Evolutionary conservation across 2,888 invertebrate genomes (phyloP).

Genomic region (Poecilobothrus nobilitatus): DNA sequence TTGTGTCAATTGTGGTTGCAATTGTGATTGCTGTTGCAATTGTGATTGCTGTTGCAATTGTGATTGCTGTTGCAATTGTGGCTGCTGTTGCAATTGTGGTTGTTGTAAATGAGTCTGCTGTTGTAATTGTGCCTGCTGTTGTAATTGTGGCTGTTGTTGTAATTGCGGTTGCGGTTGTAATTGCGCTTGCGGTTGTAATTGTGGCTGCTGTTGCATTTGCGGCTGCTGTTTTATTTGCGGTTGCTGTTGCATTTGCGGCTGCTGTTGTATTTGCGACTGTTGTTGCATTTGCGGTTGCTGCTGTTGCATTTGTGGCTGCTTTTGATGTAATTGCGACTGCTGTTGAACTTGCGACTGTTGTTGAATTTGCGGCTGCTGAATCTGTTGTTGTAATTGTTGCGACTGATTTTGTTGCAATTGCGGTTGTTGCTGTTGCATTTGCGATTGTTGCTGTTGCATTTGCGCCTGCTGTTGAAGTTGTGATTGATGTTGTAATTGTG

Average conservation of each 20-base stretch:
- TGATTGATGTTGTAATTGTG: neutral
- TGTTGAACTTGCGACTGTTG: conserved; percentile 16
- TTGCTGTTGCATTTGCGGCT: conserved; percentile 22
- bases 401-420: conserved; percentile 22
- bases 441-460: neutral
- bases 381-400: conserved; percentile 19
- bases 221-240: conserved; percentile 11
- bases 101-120: conserved; percentile 34
- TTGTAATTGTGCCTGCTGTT: conserved; percentile 25
- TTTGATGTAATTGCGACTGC: conserved; percentile 11
- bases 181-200: conserved; percentile 26
- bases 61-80: conserved; percentile 25
- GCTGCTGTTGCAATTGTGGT: neutral
- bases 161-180: conserved; percentile 23
- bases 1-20: conserved; percentile 13
- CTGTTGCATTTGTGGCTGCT: neutral
- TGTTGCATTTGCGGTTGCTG: conserved; percentile 2
- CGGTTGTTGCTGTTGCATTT: neutral
- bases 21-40: conserved; percentile 20
- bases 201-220: conserved; percentile 15
- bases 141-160: conserved; percentile 13
- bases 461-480: neutral
- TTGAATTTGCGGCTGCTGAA: conserved; percentile 14
- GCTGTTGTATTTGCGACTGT: conserved; percentile 18
- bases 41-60: conserved; percentile 24